Base-by-base conservation (phyloP, 2,113 vertebrate genomes). In the Marmota flaviventris region DNA sequence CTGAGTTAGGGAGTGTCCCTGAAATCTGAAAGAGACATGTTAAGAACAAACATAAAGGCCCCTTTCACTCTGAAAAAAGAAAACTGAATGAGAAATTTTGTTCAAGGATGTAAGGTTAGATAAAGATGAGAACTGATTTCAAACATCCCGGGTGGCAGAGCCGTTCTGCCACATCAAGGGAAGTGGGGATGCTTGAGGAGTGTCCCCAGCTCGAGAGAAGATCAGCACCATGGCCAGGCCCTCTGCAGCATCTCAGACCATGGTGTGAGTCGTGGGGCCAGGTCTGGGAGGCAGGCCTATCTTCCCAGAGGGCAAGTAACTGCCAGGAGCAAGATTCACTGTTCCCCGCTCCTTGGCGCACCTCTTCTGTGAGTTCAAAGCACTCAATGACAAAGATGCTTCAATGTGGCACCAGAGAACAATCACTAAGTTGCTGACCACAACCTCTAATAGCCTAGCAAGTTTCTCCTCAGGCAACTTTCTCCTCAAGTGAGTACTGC, bases 11-110 rank as follows among this genome's bases (percentile, higher is more conserved):
- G 39, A 39, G 1, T 11, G n/a, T 14, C 24, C 65, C 77, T 24
- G 92, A 90, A 53, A 69, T 56, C 39, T 72, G 37, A 63, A 69
- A 51, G n/a, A 37, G 42, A 73, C 25, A 45, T 37, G 11, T 8
- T 22, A 42, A 91, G 70, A 73, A 69, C 56, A 86, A 51, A 78
- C n/a, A 51, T 29, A 51, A 88, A 75, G 77, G 58, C 42, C 56
- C 29, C 18, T 17, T 42, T 87, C 56, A 56, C 27, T 51, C 34
- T 9, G 4, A 53, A 34, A 42, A 78, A 72, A 63, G 86, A 25
- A 24, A 88, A 65, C 42, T 20, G 42, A 45, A 9, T 2, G 20
- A 72, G 73, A 79, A 17, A 51, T 18, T n/a, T 37, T 18, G 34
- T 75, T 29, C 81, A 76, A 76, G 78, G 63, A 12, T 56, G 2